Base-by-base conservation (phyloP, 2,113 vertebrate genomes). In the Taxidea taxus region DNA sequence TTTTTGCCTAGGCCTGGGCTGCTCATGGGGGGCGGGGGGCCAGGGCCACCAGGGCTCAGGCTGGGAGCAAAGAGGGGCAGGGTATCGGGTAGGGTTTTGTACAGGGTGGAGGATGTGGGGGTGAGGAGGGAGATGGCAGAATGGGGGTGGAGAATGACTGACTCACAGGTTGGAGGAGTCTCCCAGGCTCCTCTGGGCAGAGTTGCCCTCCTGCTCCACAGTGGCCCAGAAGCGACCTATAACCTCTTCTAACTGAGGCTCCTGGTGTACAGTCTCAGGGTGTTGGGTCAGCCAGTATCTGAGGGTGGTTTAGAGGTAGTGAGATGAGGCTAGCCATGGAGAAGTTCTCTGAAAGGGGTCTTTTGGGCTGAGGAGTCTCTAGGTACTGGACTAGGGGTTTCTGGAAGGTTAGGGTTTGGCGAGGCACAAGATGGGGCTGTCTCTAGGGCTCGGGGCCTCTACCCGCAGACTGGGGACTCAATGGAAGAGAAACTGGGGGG, bases 1-100 rank as follows among this genome's bases (percentile, higher is more conserved):
- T 99, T 99, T 97, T 99, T 99, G 97, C 99, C 99, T 12, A 99
- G 98, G 77, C 99, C 98, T 1, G 99, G 99, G 3, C 99, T 99
- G 13, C 98, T 98, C 84, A 98, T 98, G 97, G 85, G 94, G 14
- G 72, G 91, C 1, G 97, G 96, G 23, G 96, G 97, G 7, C 97
- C 98, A 10, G 95, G 97, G 72, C 98, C 98, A 4, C 95, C 95
- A 0, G 96, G 98, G 23, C 88, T 97, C 82, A 96, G 72, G 6
- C 98, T 98, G 72, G 75, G 62, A n/a, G 60, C 5, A 93, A 56
- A 88, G 87, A 94, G 60, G 44, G 47, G 20, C 37, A 91, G 37
- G 1, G n/a, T 34, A 72, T 80, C 81, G 31, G 7, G 21, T 21
- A 44, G 29, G 56, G n/a, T 60, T 4, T 60, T 60, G 47, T 14